Evolutionary conservation across 2,797 vertebrate genomes (phyloP), one percentile per base, ranked within the genome.

Genomic region (Gymnoscopelus braueri): DNA sequence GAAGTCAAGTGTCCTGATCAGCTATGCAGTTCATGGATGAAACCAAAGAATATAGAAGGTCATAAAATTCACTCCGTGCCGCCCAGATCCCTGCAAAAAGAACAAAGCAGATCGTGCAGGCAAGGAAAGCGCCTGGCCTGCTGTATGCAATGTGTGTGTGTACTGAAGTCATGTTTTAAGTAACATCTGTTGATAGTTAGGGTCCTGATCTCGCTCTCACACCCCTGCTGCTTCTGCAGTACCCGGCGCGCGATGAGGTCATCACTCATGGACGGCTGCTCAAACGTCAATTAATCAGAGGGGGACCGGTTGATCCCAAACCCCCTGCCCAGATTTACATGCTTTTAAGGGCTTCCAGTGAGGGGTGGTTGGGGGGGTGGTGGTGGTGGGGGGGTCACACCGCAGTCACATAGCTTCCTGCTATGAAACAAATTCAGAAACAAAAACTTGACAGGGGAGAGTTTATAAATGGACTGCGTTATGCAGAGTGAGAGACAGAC

Each of bases 171-270:
- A 88, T 88, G 79, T 86, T 91, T 91, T 90, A 79, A 82, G 78
- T 75, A 91, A 93, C 94, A 94, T 95, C 92, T 95, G 92, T 76
- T 93, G 86, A 86, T 90, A 90, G 92, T 95, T 93, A 94, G 77
- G 60, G 80, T 50, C 81, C 69, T 55, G 80, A 81, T 70, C 82
- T 67, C 0, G 67, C 86, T 88, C 89, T 88, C 90, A 92, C 86
- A 88, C 86, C 80, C 87, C 89, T 83, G 84, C 82, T 87, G 75
- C 77, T 88, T 71, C 81, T 56, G 82, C 74, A 51, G 63, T 78
- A 81, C 82, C 65, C 67, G 29, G 14, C 65, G 19, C n/a, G 66
- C 66, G 12, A 79, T 93, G 92, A 95, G 87, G 81, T 94, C 91
- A 93, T 91, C 86, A 79, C 74, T 89, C 72, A 77, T 84, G 83